A percentile compares a stretch with the other conserved stretches of the same genome.
Evolutionary conservation across 1,140 invertebrate species (phyloP).

Genomic region (Phymastichus coffea): DNA sequence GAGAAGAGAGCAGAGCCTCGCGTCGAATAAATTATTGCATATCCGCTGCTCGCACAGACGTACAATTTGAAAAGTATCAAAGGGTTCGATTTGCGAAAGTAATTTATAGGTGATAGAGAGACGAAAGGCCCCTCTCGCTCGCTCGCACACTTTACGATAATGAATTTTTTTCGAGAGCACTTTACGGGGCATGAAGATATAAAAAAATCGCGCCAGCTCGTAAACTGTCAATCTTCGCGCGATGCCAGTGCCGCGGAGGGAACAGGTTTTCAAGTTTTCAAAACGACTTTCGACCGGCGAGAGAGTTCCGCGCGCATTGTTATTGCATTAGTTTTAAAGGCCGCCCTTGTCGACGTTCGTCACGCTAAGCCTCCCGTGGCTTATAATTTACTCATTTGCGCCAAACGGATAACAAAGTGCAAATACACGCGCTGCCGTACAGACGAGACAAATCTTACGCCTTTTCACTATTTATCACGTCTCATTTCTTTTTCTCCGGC

Average conservation of each 20-base stretch:
- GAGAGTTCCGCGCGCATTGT: conserved; percentile 25
- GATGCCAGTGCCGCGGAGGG: no score
- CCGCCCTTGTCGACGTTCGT: conserved; percentile 28
- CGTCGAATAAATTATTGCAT: conserved; percentile 34
- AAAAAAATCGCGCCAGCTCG: conserved; percentile 26
- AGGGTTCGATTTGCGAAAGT: conserved; percentile 27
- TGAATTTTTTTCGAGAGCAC: conserved; percentile 27
- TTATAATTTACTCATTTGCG: conserved; percentile 29
- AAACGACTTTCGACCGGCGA: conserved; percentile 30
- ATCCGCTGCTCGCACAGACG: conserved; percentile 25
- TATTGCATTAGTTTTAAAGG: conserved; percentile 30
- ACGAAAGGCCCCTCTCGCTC: background rate
- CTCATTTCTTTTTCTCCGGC: no score
- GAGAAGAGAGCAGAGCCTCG: background rate
- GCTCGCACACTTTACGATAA: conserved; percentile 26
- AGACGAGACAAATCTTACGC: no score
- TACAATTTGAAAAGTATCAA: conserved; percentile 33
- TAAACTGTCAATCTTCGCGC: conserved; percentile 32
- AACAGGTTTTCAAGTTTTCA: conserved; percentile 32
- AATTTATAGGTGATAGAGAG: conserved; percentile 26
- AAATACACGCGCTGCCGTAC: no score
- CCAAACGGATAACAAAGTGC: conserved; percentile 21
- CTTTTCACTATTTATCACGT: no score
- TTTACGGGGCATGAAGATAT: conserved; percentile 29
- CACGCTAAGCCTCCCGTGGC: background rate